Conservation (phyloP, 2,888 invertebrate genomes). For the Chloroclysta siterata region DNA sequence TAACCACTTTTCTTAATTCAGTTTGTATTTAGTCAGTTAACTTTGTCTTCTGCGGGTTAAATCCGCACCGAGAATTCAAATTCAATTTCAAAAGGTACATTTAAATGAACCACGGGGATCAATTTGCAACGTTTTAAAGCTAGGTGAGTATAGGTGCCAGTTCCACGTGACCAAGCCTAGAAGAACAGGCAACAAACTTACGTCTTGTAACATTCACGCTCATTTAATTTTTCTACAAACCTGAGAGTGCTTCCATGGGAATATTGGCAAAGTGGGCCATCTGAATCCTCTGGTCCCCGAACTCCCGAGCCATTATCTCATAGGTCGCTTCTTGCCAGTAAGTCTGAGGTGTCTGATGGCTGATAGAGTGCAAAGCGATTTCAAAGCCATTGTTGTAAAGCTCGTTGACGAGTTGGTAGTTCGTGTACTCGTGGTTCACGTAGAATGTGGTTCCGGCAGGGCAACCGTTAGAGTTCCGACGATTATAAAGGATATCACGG, state of each 20-base stretch:
- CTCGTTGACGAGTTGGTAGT: conserved; percentile 86
- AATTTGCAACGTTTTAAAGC: too few species aligned
- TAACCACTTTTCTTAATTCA: too few species aligned
- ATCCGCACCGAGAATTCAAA: too few species aligned
- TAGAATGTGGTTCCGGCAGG: conserved; percentile 88
- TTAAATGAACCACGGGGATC: too few species aligned
- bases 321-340: conserved; percentile 86
- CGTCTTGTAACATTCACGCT: too few species aligned
- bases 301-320: conserved; percentile 81
- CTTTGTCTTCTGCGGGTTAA: too few species aligned
- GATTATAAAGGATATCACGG: conserved; percentile 73
- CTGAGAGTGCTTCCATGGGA: conserved; percentile 65
- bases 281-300: conserved; percentile 84
- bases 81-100: too few species aligned
- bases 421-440: conserved; percentile 89
- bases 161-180: too few species aligned
- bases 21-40: too few species aligned
- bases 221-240: conserved; percentile 44
- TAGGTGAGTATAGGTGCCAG: too few species aligned
- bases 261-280: conserved; percentile 83
- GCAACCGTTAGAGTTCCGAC: conserved; percentile 87
- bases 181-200: too few species aligned
- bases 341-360: conserved; percentile 80
- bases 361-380: conserved; percentile 89
- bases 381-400: conserved; percentile 86